Conservation (phyloP, 2,113 vertebrate species). For the Varanus salvator region DNA sequence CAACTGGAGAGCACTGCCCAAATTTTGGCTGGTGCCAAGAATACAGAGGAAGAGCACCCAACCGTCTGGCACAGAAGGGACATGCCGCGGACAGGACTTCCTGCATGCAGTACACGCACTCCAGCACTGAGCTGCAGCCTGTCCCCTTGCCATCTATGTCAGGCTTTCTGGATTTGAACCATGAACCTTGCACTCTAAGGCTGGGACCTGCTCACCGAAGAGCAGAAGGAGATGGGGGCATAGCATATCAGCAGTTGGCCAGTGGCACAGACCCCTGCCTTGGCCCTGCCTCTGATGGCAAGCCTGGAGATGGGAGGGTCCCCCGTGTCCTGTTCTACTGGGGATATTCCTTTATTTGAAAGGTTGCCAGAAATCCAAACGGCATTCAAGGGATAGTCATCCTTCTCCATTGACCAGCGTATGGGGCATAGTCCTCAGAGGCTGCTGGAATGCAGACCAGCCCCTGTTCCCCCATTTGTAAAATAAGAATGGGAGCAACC, state of each 20-base stretch:
- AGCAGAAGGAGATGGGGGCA: not conserved
- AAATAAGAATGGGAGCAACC: not conserved
- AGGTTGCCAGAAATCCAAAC: too few species aligned
- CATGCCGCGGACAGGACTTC: too few species aligned
- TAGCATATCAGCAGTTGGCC: not conserved
- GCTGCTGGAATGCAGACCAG: not conserved
- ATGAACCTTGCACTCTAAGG: not conserved
- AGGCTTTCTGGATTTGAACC: not conserved
- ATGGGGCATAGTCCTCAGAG: not conserved
- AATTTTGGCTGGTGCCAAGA: too few species aligned
- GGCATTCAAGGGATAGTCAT: not conserved
- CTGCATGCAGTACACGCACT: too few species aligned
- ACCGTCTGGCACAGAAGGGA: too few species aligned
- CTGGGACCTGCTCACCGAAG: not conserved
- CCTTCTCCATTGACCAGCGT: not conserved
- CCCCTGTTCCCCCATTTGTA: not conserved
- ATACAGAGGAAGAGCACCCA: too few species aligned
- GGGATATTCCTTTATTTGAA: too few species aligned
- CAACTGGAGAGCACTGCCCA: too few species aligned
- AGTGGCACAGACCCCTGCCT: not conserved
- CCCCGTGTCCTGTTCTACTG: too few species aligned
- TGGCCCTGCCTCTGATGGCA: not conserved
- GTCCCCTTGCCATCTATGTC: not conserved
- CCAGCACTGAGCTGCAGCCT: not conserved
- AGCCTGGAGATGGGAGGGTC: too few species aligned